These are phyloP conservation scores for Caenorhabditis elegans DNA, from an alignment of 1,140 invertebrate species.

Conservation along the genomic window DNA sequence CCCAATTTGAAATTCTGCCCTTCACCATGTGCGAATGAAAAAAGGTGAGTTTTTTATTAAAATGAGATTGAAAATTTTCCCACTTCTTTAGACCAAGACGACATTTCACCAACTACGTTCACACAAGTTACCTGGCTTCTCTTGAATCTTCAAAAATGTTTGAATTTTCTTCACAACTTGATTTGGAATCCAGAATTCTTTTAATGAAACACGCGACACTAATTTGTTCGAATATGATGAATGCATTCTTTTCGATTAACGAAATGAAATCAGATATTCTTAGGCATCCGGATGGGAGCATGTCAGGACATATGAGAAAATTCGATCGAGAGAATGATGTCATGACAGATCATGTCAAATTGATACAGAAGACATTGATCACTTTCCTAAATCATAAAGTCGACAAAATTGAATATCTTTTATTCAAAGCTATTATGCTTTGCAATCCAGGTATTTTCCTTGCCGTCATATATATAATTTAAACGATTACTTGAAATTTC, in stretches of 20 bases:
- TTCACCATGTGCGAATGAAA: background rate
- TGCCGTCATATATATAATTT: background rate
- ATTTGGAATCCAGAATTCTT: constrained; percentile 1
- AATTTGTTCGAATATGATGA: constrained; percentile 10
- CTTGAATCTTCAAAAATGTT: constrained; percentile 18
- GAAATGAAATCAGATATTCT: constrained; percentile 15
- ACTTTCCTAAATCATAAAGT: background rate
- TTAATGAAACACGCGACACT: constrained; percentile 2
- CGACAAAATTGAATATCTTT: background rate
- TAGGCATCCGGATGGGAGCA: background rate
- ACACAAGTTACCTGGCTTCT: background rate
- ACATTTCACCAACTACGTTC: background rate
- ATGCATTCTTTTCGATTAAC: background rate
- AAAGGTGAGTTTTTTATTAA: background rate
- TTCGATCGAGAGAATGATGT: background rate
- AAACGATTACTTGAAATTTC: background rate
- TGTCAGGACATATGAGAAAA: background rate
- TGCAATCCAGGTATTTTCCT: background rate
- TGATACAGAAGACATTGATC: background rate
- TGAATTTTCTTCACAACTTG: background rate
- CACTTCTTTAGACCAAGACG: background rate
- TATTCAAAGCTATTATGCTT: constrained; percentile 9
- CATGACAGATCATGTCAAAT: background rate
- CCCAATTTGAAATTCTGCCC: background rate
- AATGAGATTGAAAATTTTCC: no score